These are phyloP conservation scores for Oceanodroma leucorhoa DNA, from an alignment of 2,797 vertebrate genomes.

Conservation along the genomic window DNA sequence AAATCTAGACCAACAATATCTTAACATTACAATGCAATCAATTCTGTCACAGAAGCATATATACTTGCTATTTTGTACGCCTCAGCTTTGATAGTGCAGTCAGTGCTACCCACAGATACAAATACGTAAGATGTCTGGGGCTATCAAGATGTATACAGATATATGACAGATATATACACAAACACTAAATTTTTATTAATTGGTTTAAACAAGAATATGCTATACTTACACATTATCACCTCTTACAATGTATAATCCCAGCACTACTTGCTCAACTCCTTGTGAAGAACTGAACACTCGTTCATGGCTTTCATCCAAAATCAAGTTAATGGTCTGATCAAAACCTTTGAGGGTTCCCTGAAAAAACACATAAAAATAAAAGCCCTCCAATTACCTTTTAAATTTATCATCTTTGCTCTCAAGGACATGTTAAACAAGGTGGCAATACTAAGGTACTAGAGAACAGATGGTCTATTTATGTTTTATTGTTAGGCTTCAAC, in stretches of 20 bases:
- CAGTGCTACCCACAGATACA: background rate
- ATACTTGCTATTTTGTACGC: background rate
- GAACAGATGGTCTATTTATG: background rate
- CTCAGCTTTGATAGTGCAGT: background rate
- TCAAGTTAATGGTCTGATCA: conserved; percentile 98
- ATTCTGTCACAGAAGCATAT: background rate
- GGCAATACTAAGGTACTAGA: background rate
- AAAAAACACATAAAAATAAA: background rate
- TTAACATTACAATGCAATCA: background rate
- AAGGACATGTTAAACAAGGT: background rate
- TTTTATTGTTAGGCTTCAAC: background rate
- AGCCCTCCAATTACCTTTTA: background rate
- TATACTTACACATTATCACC: conserved; percentile 97
- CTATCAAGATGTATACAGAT: background rate
- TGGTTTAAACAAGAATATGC: background rate
- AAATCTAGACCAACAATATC: background rate
- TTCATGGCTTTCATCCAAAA: conserved; percentile 98
- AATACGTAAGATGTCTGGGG: background rate
- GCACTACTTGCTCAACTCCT: conserved; percentile 97
- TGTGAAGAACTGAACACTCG: conserved; percentile 97
- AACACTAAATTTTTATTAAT: background rate
- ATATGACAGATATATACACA: fast-evolving
- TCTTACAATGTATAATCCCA: conserved; percentile 96
- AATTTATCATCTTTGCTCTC: background rate
- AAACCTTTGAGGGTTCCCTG: conserved; percentile 97